A percentile compares a stretch with the other conserved stretches of the same genome.
phyloP scores from a whole-genome alignment of 2,888 invertebrate species.

The Heliconius charithonia region DNA sequence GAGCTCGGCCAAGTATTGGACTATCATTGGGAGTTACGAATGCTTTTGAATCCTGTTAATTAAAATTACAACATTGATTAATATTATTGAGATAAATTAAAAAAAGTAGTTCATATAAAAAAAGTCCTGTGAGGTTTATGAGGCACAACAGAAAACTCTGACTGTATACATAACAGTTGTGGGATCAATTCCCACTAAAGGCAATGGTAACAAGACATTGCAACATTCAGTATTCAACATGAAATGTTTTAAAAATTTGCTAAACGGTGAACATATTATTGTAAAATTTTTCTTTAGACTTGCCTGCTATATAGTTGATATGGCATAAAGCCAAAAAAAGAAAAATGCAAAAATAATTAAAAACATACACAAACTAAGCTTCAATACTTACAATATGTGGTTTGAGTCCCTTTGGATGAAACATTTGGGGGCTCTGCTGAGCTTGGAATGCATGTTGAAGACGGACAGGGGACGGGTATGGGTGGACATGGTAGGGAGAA shows the following conservation, averaged over 20 bases:
- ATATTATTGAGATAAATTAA: not conserved
- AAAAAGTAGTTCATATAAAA: not conserved
- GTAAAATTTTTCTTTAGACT: too few species aligned
- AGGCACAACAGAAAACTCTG: not conserved
- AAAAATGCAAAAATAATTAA: not conserved
- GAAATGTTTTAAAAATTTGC: too few species aligned
- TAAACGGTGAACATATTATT: too few species aligned
- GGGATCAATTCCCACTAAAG: not conserved
- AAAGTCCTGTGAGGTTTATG: not conserved
- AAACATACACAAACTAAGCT: not conserved
- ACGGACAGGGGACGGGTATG: conserved; percentile 85
- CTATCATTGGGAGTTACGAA: conserved; percentile 75
- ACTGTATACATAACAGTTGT: not conserved
- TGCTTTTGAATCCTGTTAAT: conserved; percentile 64
- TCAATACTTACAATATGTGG: conserved; percentile 82
- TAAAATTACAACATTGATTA: conserved; percentile 1
- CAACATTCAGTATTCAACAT: too few species aligned
- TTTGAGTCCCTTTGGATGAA: conserved; percentile 85
- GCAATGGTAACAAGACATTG: not conserved
- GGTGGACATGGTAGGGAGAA: conserved; percentile 90
- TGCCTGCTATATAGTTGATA: too few species aligned
- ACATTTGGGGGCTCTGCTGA: conserved; percentile 82
- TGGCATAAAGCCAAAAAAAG: not conserved
- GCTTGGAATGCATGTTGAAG: conserved; percentile 86
- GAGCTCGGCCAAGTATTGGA: conserved; percentile 74